Conservation (phyloP, 2,888 invertebrate genomes). For the Operophtera brumata region DNA sequence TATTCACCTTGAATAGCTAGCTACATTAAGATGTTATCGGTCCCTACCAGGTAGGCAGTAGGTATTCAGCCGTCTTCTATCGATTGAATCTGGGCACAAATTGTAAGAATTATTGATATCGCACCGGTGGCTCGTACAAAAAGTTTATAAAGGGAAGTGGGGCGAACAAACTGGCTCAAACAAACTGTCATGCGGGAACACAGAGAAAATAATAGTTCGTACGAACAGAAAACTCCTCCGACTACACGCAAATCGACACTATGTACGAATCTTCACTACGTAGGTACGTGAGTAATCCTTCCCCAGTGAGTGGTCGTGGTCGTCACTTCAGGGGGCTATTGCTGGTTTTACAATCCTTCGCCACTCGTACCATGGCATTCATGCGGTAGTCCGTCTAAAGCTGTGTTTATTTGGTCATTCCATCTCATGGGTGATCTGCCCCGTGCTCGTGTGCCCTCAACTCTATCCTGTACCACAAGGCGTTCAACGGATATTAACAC, state of each 20-base stretch:
- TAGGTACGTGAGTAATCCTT: no score
- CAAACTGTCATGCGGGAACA: conserved; percentile 69
- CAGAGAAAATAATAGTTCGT: neutral
- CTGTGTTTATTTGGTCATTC: no score
- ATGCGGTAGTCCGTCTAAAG: no score
- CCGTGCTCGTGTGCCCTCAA: no score
- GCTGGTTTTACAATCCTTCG: no score
- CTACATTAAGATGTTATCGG: conserved; percentile 40
- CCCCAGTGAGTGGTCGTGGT: no score
- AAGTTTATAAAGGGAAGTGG: conserved; percentile 77
- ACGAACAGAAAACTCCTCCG: neutral
- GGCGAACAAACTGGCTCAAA: conserved; percentile 75
- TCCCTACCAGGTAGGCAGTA: conserved; percentile 34
- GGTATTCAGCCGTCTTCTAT: conserved; percentile 45
- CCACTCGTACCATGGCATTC: no score
- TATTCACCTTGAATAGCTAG: conserved; percentile 10
- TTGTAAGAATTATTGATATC: conserved; percentile 77
- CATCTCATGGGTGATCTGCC: no score
- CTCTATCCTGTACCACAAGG: no score
- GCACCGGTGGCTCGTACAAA: conserved; percentile 66
- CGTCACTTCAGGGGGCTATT: no score
- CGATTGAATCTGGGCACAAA: conserved; percentile 58
- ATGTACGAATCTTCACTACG: no score
- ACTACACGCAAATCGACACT: neutral
- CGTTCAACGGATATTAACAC: no score